Conservation (phyloP, 2,888 invertebrate species). For the Catonia carolina region DNA sequence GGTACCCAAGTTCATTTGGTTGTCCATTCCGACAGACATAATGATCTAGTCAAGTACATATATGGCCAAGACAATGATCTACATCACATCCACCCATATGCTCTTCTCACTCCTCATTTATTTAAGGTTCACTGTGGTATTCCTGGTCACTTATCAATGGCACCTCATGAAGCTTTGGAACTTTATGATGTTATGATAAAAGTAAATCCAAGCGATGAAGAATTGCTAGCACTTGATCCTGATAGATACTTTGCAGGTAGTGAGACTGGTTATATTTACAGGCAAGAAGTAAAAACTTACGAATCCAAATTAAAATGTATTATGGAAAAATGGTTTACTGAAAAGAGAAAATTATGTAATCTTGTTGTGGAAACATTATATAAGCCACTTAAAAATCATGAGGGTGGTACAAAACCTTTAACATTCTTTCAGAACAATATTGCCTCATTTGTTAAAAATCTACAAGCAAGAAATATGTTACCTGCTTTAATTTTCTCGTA, state of each 20-base stretch:
- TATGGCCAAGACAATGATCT: constrained; percentile 25
- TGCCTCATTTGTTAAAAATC: not conserved
- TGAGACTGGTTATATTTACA: constrained; percentile 29
- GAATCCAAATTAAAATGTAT: constrained; percentile 25
- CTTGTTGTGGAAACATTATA: not conserved
- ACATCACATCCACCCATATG: constrained; percentile 32
- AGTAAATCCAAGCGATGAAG: constrained; percentile 8
- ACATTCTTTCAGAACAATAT: not conserved
- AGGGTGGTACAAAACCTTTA: not conserved
- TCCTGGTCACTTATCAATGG: constrained; percentile 29
- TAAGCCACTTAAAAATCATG: not conserved
- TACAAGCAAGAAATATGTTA: not conserved
- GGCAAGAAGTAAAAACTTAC: constrained; percentile 29
- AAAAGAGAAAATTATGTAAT: constrained; percentile 19
- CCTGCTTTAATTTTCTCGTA: constrained; percentile 6
- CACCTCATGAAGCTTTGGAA: constrained; percentile 31
- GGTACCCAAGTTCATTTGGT: constrained; percentile 29
- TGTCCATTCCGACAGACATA: constrained; percentile 30
- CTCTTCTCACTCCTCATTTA: constrained; percentile 25
- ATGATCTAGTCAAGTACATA: constrained; percentile 32
- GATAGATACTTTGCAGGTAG: constrained; percentile 21
- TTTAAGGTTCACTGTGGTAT: constrained; percentile 27
- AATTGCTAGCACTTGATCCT: constrained; percentile 15
- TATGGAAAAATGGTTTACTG: constrained; percentile 19
- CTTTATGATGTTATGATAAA: constrained; percentile 28